phyloP scores from a whole-genome alignment of 2,797 vertebrate genomes.

The Steatocranus sp. region DNA sequence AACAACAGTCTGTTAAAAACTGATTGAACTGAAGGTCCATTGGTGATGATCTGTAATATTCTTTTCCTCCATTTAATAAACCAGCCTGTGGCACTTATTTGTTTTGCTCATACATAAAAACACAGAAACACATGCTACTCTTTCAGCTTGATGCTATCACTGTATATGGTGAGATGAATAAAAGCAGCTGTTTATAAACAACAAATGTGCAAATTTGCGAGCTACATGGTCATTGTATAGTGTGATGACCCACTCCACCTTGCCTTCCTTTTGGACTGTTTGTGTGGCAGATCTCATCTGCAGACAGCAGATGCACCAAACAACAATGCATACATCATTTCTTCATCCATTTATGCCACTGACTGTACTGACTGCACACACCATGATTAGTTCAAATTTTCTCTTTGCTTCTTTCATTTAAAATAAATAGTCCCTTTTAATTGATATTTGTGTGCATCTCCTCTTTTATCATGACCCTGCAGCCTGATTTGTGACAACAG shows the following conservation, averaged over 20 bases:
- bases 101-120: background rate
- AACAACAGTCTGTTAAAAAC: background rate
- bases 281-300: background rate
- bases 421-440: background rate
- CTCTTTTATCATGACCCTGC: background rate
- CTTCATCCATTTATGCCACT: background rate
- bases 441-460: background rate
- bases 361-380: background rate
- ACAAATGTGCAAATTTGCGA: background rate
- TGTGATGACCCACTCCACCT: background rate
- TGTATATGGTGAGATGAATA: background rate
- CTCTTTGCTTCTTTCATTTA: background rate
- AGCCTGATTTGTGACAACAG: background rate
- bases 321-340: background rate
- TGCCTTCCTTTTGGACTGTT: background rate
- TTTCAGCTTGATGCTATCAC: background rate
- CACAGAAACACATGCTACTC: background rate
- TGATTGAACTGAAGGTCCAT: background rate
- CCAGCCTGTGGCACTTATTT: background rate
- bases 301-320: background rate
- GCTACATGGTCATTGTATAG: background rate
- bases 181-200: background rate
- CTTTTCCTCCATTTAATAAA: background rate
- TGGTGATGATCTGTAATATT: background rate
- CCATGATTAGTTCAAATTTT: background rate